Conservation (phyloP, 2,888 invertebrate species). For the Apotomis betuletana region DNA sequence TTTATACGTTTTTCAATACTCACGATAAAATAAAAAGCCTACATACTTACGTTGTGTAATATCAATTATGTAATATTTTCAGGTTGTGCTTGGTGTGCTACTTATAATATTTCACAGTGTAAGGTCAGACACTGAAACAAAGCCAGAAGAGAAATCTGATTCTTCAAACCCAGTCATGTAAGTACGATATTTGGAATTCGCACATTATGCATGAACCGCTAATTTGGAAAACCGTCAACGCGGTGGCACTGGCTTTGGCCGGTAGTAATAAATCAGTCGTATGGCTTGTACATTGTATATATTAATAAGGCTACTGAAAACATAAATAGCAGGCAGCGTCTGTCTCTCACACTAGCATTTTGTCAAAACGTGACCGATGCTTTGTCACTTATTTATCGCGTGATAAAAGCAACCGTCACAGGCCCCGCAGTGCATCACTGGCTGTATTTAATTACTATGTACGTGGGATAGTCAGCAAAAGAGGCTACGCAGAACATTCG, state of each 20-base stretch:
- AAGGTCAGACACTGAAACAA: conserved; percentile 21
- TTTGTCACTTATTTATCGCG: too few species aligned
- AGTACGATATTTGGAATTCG: conserved; percentile 21
- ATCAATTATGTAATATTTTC: conserved; percentile 1
- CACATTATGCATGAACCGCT: conserved; percentile 4
- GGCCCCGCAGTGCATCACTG: too few species aligned
- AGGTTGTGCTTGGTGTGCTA: conserved; percentile 24
- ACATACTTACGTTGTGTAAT: background rate
- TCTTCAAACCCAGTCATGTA: conserved; percentile 30
- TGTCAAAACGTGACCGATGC: too few species aligned
- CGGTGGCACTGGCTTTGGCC: background rate
- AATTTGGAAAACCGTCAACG: conserved; percentile 25
- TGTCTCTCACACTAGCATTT: too few species aligned
- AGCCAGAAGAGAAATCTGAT: conserved; percentile 25
- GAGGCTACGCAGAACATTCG: too few species aligned
- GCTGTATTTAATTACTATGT: too few species aligned
- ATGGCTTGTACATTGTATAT: background rate
- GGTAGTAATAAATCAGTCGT: background rate
- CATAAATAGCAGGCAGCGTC: background rate
- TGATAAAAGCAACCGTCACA: too few species aligned
- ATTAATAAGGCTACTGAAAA: too few species aligned
- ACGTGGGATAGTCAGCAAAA: too few species aligned
- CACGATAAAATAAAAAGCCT: too few species aligned
- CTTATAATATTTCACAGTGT: conserved; percentile 22
- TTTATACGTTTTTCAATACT: too few species aligned